Evolutionary conservation across 2,888 invertebrate species (phyloP).

Genomic region (Alentia gelatinosa): DNA sequence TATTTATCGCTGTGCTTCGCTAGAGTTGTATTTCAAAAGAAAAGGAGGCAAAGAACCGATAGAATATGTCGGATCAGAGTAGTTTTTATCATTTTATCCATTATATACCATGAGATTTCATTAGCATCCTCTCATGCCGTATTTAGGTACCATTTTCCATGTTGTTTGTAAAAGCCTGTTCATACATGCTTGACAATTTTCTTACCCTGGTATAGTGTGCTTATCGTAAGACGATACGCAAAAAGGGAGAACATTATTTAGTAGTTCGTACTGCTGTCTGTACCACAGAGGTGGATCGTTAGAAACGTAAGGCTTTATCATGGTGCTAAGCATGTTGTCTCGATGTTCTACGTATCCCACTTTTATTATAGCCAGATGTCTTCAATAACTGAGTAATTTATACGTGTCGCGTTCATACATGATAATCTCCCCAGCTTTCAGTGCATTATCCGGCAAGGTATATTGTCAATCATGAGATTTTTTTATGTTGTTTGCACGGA

Average conservation of each 20-base stretch:
- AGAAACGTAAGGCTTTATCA: slow-evolving; percentile 3
- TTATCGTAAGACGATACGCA: slow-evolving; percentile 31
- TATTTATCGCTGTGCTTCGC: not conserved
- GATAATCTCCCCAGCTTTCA: not conserved
- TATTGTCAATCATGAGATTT: not conserved
- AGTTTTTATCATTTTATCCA: not conserved
- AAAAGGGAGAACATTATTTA: not conserved
- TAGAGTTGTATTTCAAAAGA: not conserved
- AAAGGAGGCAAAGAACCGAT: not conserved
- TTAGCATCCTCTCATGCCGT: slow-evolving; percentile 23
- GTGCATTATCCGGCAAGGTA: not conserved
- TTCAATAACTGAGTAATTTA: not conserved
- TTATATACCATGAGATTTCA: not conserved
- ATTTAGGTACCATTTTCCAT: slow-evolving; percentile 32
- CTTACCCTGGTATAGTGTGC: not conserved
- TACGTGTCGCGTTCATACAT: not conserved
- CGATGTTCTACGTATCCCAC: not conserved
- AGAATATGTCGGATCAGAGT: not conserved
- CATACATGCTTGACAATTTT: slow-evolving; percentile 7
- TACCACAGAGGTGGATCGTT: not conserved
- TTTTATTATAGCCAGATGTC: not conserved
- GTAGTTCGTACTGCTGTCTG: not conserved
- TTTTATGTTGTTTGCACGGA: not conserved
- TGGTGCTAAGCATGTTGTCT: slow-evolving; percentile 31
- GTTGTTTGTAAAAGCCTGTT: slow-evolving; percentile 31